Conservation (phyloP, 2,797 vertebrate species). For the Ctenochaetus hawaiiensis region DNA sequence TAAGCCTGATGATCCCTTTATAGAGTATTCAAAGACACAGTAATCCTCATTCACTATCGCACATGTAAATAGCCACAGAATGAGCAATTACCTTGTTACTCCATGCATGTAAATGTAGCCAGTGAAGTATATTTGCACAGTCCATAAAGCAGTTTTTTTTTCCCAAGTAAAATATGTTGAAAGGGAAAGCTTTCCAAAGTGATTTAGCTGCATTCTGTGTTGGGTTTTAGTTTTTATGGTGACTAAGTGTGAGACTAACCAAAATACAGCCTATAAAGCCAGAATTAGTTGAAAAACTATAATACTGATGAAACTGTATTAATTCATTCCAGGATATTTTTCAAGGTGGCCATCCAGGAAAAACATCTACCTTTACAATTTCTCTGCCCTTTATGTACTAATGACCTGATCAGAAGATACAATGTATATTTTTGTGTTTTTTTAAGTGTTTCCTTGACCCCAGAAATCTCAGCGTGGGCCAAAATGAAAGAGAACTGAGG, state of each 20-base stretch:
- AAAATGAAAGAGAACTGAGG: too few relatives aligned
- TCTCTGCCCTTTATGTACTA: not conserved
- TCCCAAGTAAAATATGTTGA: slow-evolving; percentile 1
- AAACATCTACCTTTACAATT: not conserved
- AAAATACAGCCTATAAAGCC: slow-evolving; percentile 1
- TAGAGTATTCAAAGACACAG: slow-evolving; percentile 11
- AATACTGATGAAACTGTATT: not conserved
- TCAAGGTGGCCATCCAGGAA: not conserved
- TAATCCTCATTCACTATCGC: not conserved
- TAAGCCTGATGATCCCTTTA: slow-evolving; percentile 1
- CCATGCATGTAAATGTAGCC: not conserved
- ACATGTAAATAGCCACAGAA: slow-evolving; percentile 7
- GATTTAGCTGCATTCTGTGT: slow-evolving; percentile 1
- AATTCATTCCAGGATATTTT: slow-evolving; percentile 21
- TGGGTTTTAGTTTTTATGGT: not conserved
- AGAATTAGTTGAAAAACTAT: not conserved
- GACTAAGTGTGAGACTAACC: not conserved
- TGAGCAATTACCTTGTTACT: slow-evolving; percentile 1
- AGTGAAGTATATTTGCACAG: not conserved
- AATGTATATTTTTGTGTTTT: not conserved
- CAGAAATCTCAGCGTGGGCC: not conserved
- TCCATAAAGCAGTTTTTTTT: not conserved
- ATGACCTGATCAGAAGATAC: not conserved
- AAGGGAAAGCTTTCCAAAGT: slow-evolving; percentile 12
- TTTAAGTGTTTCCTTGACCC: not conserved